A percentile compares a stretch with the other conserved stretches of the same genome.
These are phyloP conservation scores for Hypotaenidia philippensis DNA, from an alignment of 2,797 vertebrate species.

Conservation along the genomic window DNA sequence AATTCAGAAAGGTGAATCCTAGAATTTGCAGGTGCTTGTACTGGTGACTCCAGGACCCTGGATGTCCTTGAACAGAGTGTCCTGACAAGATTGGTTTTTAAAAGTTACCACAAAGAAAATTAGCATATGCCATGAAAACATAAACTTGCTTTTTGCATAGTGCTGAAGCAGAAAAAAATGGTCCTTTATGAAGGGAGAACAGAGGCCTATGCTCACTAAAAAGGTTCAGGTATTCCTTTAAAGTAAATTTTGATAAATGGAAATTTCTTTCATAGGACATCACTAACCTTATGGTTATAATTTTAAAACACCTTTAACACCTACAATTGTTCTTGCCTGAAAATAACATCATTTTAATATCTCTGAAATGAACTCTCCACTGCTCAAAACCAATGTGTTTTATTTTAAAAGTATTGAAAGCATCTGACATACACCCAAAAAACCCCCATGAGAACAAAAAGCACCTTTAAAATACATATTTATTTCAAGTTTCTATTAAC, in stretches of 20 bases:
- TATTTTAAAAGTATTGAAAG: background rate
- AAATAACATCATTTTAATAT: background rate
- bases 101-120: background rate
- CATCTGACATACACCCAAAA: background rate
- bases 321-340: background rate
- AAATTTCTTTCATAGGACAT: background rate
- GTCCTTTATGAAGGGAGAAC: background rate
- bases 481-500: background rate
- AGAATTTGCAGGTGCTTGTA: background rate
- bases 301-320: background rate
- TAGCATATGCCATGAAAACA: background rate
- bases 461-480: background rate
- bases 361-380: background rate
- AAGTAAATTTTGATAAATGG: background rate
- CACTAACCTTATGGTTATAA: background rate
- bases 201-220: background rate
- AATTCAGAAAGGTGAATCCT: background rate
- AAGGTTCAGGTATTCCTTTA: background rate
- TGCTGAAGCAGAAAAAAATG: background rate
- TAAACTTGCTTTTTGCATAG: background rate
- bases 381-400: background rate
- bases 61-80: background rate
- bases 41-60: background rate
- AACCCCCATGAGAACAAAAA: background rate
- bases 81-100: background rate